Evolutionary conservation across 2,888 invertebrate species (phyloP), one percentile per base, ranked within the genome.

Genomic region (Eupeodes luniger): DNA sequence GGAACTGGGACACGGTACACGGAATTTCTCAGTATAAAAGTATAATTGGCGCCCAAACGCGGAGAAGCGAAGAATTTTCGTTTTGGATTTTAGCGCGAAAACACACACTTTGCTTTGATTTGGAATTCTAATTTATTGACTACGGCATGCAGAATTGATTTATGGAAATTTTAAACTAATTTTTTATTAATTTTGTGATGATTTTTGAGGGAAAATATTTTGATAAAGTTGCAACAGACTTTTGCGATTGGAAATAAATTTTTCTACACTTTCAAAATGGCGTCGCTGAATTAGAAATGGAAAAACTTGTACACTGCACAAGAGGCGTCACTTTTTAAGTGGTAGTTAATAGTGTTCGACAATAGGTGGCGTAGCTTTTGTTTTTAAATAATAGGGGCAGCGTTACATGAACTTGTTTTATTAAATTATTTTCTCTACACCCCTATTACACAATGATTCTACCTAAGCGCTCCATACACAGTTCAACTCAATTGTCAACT

Each of bases 1-100:
- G 62, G 64, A 81, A 85, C 2, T 84, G 75, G 75, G 81, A 81
- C 85, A 85, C 88, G 47, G 69, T 81, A 81, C 72, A 72, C 51
- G 67, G 55, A 51, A 69, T 62, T 76, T 80, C 79, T 81, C 59
- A 44, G 14, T 55, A 55, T 57, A 10, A 44, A 36, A 36, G 53
- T 81, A 70, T 61, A 77, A 57, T 88, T 88, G 88, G 88, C 88
- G 88, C 88, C 88, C 88, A 88, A 88, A 88, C 44, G 75, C 44
- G 75, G 76, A 84, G 64, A 80, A 80, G 69, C 75, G 57, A 84
- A 55, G 9, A 49, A 70, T 75, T 67, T 78, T 75, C 67, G 49
- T 62, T 61, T 67, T 34, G 19, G 16, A 49, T 11, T 64, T 72
- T 84, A 12, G 34, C 76, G 61, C 81, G 61, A 51, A 49, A 51